Conservation (phyloP, 2,888 invertebrate species). For the Leptogaster cylindrica region DNA sequence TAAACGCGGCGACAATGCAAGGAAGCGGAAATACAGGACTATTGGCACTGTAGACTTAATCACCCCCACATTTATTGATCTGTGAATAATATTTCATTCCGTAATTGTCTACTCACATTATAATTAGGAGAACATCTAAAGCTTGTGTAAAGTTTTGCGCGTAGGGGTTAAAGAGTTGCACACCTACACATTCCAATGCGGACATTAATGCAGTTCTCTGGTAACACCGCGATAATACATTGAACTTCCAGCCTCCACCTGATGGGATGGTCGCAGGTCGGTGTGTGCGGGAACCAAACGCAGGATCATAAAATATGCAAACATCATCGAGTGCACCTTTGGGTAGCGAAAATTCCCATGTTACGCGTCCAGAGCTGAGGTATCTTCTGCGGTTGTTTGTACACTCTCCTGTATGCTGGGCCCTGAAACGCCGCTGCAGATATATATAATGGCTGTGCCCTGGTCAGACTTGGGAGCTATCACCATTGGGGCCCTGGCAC, state of each 20-base stretch:
- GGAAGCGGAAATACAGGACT: not conserved
- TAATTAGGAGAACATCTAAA: slow-evolving; percentile 31
- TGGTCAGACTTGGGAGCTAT: not conserved
- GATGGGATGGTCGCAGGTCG: not conserved
- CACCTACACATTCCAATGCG: slow-evolving; percentile 6
- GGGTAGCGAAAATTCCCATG: slow-evolving; percentile 27
- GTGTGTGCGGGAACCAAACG: slow-evolving; percentile 10
- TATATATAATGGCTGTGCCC: not conserved
- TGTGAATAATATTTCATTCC: slow-evolving; percentile 16
- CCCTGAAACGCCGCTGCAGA: not conserved
- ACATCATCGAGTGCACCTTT: slow-evolving; percentile 18
- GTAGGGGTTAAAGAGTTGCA: not conserved
- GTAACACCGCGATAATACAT: slow-evolving; percentile 8
- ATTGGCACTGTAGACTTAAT: slow-evolving; percentile 28
- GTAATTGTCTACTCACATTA: not conserved
- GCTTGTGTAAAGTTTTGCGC: not conserved
- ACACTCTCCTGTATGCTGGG: not conserved
- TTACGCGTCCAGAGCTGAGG: not conserved
- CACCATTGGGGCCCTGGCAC: not conserved
- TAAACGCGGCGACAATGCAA: no score
- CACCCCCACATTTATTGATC: slow-evolving; percentile 13
- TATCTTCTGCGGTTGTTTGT: slow-evolving; percentile 10
- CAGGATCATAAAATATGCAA: slow-evolving; percentile 34
- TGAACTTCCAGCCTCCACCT: not conserved
- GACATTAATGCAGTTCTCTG: slow-evolving; percentile 31